phyloP scores from a whole-genome alignment of 2,888 invertebrate genomes.

The Dryobota labecula region DNA sequence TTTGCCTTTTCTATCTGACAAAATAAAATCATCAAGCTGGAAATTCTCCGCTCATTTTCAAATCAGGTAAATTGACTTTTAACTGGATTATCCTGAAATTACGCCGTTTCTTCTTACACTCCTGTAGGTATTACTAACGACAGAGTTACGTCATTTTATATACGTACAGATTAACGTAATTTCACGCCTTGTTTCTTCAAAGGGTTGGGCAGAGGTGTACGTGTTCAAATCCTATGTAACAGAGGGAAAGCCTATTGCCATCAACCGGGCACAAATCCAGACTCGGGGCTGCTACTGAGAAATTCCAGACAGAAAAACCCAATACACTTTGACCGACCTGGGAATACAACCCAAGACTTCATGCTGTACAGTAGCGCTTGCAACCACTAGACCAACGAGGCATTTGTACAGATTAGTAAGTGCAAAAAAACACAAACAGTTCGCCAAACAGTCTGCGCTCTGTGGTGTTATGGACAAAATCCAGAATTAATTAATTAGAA shows the following conservation, averaged over 20 bases:
- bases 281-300: not conserved
- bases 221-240: not conserved
- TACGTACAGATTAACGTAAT: not conserved
- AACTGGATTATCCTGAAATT: conserved; percentile 43
- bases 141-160: conserved; percentile 28
- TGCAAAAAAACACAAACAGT: not conserved
- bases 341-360: not conserved
- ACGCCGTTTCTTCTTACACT: conserved; percentile 8
- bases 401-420: not conserved
- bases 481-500: not conserved
- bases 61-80: conserved; percentile 42
- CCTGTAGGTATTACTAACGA: not conserved
- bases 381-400: not conserved
- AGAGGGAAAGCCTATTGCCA: not conserved
- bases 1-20: not conserved
- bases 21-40: conserved; percentile 25
- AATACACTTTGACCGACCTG: not conserved
- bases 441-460: not conserved
- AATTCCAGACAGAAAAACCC: not conserved
- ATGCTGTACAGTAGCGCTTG: not conserved
- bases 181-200: not conserved
- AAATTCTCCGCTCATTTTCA: conserved; percentile 45
- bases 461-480: not conserved
- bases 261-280: not conserved
- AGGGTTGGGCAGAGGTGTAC: not conserved